Conservation (phyloP, 2,888 invertebrate species). For the Epistrophe grossulariae region DNA sequence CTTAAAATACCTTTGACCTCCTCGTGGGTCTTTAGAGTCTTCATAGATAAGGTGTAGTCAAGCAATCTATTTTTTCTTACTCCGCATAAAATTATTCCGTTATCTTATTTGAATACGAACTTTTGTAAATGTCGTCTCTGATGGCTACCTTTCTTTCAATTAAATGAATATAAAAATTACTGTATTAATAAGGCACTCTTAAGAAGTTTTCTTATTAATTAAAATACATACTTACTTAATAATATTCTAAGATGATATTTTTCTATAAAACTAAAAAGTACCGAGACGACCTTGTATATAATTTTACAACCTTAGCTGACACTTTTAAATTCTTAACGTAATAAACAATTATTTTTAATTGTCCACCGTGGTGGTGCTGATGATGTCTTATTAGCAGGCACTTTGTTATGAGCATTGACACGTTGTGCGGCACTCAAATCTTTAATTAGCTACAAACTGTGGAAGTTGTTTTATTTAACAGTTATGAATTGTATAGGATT, state of each 20-base stretch:
- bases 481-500: neutral
- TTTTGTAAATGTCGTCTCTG: too few relatives aligned
- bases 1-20: too few relatives aligned
- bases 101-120: too few relatives aligned
- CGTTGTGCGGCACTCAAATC: neutral
- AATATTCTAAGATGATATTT: neutral
- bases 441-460: neutral
- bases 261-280: neutral
- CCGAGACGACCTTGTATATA: neutral
- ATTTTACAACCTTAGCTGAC: neutral
- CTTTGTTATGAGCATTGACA: neutral
- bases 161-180: neutral
- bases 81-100: too few relatives aligned
- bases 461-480: neutral
- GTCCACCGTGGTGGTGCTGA: neutral
- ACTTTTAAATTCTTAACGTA: neutral
- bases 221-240: neutral
- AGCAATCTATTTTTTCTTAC: too few relatives aligned
- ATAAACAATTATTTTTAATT: neutral
- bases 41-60: too few relatives aligned
- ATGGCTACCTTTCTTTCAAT: neutral
- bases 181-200: neutral
- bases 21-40: too few relatives aligned
- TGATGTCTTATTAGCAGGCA: neutral
- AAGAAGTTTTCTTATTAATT: neutral